phyloP scores from a whole-genome alignment of 2,113 vertebrate genomes.

The Carlito syrichta region DNA sequence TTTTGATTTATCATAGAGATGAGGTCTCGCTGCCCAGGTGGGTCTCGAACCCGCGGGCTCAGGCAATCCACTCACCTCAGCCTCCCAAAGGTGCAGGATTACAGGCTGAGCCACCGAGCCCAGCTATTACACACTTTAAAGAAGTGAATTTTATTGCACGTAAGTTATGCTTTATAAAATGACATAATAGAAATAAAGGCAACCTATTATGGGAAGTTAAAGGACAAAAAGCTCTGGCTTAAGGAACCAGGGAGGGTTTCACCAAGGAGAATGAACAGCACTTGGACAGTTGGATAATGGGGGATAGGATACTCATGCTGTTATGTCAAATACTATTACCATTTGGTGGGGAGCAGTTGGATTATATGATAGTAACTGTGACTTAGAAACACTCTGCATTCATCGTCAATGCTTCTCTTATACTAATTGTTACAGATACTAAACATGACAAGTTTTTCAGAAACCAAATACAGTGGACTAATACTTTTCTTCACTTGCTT shows the following conservation, averaged over 20 bases:
- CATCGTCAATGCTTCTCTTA: not conserved
- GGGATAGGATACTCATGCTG: not conserved
- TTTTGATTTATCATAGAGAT: too few species aligned
- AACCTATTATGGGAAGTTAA: not conserved
- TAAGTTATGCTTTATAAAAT: not conserved
- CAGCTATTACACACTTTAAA: too few species aligned
- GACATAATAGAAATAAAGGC: not conserved
- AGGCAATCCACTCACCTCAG: too few species aligned
- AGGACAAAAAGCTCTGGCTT: not conserved
- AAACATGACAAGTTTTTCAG: not conserved
- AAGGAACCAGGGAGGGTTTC: not conserved
- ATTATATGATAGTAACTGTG: not conserved
- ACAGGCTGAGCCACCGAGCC: too few species aligned
- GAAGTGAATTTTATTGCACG: not conserved
- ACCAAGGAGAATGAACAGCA: not conserved
- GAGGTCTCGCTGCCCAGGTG: too few species aligned
- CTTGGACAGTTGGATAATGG: not conserved
- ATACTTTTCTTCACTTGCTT: not conserved
- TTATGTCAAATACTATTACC: not conserved
- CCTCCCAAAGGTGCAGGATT: too few species aligned
- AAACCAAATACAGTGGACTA: not conserved
- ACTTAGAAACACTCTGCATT: not conserved
- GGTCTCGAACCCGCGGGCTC: too few species aligned
- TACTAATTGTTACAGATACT: not conserved
- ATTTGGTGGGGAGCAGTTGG: not conserved